Conservation (phyloP, 37 sponge, comb jelly and placozoan genomes). For the Spongilla lacustris region DNA sequence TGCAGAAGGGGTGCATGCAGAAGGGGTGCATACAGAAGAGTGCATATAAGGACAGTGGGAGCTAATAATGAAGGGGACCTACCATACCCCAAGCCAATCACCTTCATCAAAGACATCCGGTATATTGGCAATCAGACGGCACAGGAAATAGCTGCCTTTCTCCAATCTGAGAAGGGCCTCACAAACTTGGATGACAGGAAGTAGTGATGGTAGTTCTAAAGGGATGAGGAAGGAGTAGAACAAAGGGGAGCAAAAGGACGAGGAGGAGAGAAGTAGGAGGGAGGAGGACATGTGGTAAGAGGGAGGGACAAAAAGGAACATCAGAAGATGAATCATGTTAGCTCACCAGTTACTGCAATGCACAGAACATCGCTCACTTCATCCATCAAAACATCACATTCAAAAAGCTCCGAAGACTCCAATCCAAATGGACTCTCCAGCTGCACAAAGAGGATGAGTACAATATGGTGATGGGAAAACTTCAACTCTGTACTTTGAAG, state of each 20-base stretch:
- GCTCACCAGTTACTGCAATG: constrained; percentile 58
- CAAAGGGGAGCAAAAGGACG: no score
- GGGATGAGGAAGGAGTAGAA: not conserved
- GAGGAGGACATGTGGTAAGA: not conserved
- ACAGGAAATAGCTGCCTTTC: constrained; percentile 57
- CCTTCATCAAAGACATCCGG: constrained; percentile 74
- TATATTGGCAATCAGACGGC: constrained; percentile 68
- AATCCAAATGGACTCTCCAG: constrained; percentile 46
- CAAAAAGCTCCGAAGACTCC: constrained; percentile 72
- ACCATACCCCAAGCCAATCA: not conserved
- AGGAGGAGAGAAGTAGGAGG: no score
- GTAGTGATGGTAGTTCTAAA: constrained; percentile 57
- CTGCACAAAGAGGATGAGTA: not conserved
- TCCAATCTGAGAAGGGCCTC: constrained; percentile 62
- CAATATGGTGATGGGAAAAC: no score
- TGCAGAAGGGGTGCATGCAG: not conserved
- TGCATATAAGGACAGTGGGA: no score
- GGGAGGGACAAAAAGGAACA: no score
- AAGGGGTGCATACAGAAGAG: not conserved
- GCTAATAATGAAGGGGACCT: no score
- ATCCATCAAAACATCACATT: constrained; percentile 62
- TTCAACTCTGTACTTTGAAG: no score
- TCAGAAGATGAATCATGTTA: no score
- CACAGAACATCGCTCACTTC: constrained; percentile 77
- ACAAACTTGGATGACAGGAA: constrained; percentile 48